A percentile compares a stretch with the other conserved stretches of the same genome.
phyloP scores from a whole-genome alignment of 2,113 vertebrate species.

The Pedionomus torquatus region DNA sequence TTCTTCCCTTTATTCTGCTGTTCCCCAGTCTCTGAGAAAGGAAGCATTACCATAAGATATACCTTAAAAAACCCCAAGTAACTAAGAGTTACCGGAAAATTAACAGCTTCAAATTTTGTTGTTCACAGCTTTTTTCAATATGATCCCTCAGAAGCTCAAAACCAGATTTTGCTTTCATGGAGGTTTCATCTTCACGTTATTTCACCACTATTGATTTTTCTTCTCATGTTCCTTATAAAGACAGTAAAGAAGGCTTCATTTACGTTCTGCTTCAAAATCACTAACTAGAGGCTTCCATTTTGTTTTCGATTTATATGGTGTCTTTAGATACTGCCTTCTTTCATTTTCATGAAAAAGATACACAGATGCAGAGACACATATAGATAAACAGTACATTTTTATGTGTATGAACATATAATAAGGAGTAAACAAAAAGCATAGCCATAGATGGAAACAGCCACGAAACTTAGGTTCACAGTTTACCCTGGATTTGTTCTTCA shows the following conservation, averaged over 20 bases:
- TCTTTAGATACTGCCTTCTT: neutral
- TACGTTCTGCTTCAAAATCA: neutral
- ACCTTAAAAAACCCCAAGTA: neutral
- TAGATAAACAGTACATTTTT: neutral
- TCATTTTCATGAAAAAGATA: neutral
- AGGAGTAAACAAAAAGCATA: neutral
- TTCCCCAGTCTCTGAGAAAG: neutral
- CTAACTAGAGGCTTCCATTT: neutral
- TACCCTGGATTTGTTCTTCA: neutral
- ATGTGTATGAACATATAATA: neutral
- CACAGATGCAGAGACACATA: neutral
- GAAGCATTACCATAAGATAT: neutral
- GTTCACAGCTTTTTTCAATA: neutral
- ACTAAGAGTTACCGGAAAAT: neutral
- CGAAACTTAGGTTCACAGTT: neutral
- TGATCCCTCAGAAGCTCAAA: neutral
- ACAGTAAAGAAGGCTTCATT: neutral
- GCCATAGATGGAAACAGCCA: neutral
- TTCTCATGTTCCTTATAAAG: neutral
- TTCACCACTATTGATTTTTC: neutral
- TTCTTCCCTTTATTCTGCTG: neutral
- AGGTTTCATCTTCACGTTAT: neutral
- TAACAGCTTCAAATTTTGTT: neutral
- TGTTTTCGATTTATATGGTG: neutral
- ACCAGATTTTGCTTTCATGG: neutral